phyloP scores from a whole-genome alignment of 1,140 invertebrate genomes.

The Lepidostoma basale region DNA sequence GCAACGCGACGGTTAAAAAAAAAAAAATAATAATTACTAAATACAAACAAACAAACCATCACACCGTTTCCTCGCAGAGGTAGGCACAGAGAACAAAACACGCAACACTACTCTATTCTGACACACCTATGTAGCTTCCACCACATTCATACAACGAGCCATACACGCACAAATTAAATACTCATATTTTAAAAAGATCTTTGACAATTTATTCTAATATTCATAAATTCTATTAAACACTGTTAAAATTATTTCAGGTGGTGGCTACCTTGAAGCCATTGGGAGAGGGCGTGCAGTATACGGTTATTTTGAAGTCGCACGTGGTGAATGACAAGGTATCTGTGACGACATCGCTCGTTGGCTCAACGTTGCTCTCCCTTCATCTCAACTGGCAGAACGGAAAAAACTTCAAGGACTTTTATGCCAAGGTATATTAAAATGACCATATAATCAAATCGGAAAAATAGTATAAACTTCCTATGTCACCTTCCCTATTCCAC shows the following conservation, averaged over 20 bases:
- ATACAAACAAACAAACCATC: no score
- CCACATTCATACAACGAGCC: no score
- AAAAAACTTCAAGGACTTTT: conserved; percentile 58
- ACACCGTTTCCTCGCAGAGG: no score
- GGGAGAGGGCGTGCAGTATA: conserved; percentile 43
- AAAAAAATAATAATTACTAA: no score
- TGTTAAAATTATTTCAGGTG: conserved; percentile 27
- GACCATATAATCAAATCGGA: no score
- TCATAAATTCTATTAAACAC: background rate
- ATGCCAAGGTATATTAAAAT: conserved; percentile 52
- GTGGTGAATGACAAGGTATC: conserved; percentile 45
- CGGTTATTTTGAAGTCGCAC: conserved; percentile 50
- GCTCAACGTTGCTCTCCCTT: conserved; percentile 54
- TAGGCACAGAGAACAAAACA: no score
- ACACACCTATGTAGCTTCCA: no score
- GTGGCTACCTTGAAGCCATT: conserved; percentile 27
- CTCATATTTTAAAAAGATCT: background rate
- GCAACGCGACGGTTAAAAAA: no score
- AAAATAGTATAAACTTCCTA: no score
- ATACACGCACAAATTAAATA: no score
- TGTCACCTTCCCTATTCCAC: no score
- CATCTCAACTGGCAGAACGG: conserved; percentile 61
- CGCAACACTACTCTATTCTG: no score
- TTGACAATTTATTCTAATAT: background rate
- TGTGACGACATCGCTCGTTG: conserved; percentile 50